Evolutionary conservation across 2,888 invertebrate species (phyloP).

Genomic region (Syrphus vitripennis): DNA sequence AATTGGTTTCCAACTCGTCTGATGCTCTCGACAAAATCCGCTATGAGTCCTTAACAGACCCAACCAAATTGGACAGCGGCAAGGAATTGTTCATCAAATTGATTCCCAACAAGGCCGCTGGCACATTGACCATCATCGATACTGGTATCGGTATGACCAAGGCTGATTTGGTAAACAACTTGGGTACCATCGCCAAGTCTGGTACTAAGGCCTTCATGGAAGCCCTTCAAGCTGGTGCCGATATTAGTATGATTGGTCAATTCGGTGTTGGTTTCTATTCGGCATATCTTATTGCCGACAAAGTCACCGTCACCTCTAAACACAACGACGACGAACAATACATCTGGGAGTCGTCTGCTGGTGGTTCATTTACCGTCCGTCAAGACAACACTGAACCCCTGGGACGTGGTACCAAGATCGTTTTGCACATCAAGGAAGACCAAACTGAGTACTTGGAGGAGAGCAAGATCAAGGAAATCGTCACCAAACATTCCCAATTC

Average conservation of each 20-base stretch:
- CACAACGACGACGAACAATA: conserved; percentile 98
- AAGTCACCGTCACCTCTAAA: conserved; percentile 94
- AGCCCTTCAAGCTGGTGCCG: conserved; percentile 97
- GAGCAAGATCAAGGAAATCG: conserved; percentile 94
- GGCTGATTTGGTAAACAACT: conserved; percentile 96
- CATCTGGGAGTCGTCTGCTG: conserved; percentile 97
- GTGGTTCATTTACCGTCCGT: conserved; percentile 95
- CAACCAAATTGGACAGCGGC: conserved; percentile 92
- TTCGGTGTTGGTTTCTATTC: conserved; percentile 99
- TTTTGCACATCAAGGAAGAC: conserved; percentile 95
- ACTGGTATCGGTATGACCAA: conserved; percentile 99
- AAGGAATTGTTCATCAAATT: conserved; percentile 98
- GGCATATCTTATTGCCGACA: conserved; percentile 96
- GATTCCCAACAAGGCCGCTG: conserved; percentile 95
- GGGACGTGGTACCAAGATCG: conserved; percentile 94
- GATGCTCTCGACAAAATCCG: conserved; percentile 94
- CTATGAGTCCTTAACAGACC: conserved; percentile 97
- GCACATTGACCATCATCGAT: conserved; percentile 95
- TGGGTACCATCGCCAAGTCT: conserved; percentile 98
- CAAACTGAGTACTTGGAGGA: conserved; percentile 95
- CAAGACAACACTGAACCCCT: conserved; percentile 88
- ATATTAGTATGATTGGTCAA: conserved; percentile 99
- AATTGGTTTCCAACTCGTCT: conserved; percentile 97
- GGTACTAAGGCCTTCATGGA: conserved; percentile 99
- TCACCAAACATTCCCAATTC: conserved; percentile 98